Evolutionary conservation across 1,140 invertebrate genomes (phyloP).

Genomic region (Choristoneura fumiferana): DNA sequence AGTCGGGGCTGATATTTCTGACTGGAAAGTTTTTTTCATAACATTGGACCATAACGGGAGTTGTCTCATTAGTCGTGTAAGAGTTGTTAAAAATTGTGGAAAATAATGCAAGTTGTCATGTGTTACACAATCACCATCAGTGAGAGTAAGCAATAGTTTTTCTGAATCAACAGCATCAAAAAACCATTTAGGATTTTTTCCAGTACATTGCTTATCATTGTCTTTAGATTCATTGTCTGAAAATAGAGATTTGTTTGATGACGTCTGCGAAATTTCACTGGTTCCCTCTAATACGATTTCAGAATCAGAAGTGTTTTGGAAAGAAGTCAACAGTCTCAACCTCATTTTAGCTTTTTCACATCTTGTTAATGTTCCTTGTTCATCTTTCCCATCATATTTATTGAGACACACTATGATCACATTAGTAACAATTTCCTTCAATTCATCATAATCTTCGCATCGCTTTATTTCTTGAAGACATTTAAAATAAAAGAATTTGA

Average conservation of each 20-base stretch:
- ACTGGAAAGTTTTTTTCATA: constrained; percentile 2
- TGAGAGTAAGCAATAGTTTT: constrained; percentile 10
- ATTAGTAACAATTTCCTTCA: constrained; percentile 11
- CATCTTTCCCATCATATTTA: constrained; percentile 3
- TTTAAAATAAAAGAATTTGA: constrained; percentile 16
- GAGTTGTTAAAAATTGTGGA: constrained; percentile 2
- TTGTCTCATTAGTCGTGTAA: constrained; percentile 13
- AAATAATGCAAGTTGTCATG: constrained; percentile 19
- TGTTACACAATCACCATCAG: constrained; percentile 1
- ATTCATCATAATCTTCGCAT: constrained; percentile 11
- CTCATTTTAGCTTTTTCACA: constrained; percentile 8
- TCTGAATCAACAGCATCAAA: constrained; percentile 2
- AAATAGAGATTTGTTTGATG: constrained; percentile 8
- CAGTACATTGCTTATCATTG: constrained; percentile 8
- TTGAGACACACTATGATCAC: constrained; percentile 11
- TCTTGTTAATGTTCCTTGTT: neutral
- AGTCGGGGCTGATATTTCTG: neutral
- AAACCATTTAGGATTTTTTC: constrained; percentile 11
- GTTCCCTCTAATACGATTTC: constrained; percentile 1
- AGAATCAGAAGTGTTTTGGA: neutral
- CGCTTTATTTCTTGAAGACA: constrained; percentile 9
- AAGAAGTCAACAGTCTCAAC: constrained; percentile 1
- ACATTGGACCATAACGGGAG: constrained; percentile 15
- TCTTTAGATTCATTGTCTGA: neutral
- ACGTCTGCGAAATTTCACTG: neutral